Conservation (phyloP, 2,113 vertebrate species). For the Connochaetes taurinus region DNA sequence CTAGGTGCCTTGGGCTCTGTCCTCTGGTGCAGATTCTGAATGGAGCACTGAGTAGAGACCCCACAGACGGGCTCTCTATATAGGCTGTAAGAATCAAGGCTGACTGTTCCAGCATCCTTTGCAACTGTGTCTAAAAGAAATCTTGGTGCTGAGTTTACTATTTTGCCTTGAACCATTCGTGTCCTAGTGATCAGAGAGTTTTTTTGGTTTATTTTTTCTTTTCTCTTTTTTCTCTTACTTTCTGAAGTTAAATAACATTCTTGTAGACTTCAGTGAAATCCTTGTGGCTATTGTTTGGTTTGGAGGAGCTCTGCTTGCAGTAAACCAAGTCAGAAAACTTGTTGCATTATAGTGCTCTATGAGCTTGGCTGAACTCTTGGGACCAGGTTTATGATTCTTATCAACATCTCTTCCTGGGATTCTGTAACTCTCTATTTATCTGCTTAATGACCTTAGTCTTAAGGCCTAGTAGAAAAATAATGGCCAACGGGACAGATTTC, state of each 20-base stretch:
- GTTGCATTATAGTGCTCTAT: not conserved
- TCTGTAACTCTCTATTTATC: not conserved
- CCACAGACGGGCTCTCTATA: rapidly evolving
- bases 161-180: not conserved
- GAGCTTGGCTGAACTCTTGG: not conserved
- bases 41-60: too few relatives aligned
- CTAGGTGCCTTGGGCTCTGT: not conserved
- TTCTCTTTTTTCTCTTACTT: not conserved
- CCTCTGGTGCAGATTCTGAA: not conserved
- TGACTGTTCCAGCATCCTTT: not conserved
- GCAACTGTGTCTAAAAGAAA: not conserved
- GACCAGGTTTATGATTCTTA: not conserved
- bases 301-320: not conserved
- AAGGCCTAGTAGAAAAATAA: not conserved
- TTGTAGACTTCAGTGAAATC: not conserved
- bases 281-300: not conserved
- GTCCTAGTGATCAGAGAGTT: not conserved
- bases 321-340: not conserved
- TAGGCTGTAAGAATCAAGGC: not conserved
- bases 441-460: not conserved
- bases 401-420: not conserved
- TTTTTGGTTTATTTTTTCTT: not conserved
- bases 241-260: not conserved
- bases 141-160: not conserved
- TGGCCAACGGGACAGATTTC: not conserved